These are phyloP conservation scores for Boulengeromyrus knoepffleri DNA, from an alignment of 2,113 vertebrate species.

Conservation along the genomic window DNA sequence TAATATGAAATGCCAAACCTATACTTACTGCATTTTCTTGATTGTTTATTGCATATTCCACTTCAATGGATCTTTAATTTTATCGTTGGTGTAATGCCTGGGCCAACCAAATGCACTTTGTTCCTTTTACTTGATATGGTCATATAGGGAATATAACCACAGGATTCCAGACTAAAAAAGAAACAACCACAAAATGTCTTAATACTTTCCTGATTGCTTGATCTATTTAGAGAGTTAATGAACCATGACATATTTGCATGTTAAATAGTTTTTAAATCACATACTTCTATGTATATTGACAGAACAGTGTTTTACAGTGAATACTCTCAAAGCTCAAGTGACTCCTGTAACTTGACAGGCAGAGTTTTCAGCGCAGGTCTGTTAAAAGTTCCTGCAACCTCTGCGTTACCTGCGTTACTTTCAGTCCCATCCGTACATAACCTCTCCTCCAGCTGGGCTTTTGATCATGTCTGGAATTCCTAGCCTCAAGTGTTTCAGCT, in stretches of 20 bases:
- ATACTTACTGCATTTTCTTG: background rate
- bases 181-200: background rate
- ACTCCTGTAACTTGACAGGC: background rate
- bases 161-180: background rate
- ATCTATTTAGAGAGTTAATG: background rate
- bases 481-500: conserved; percentile 20
- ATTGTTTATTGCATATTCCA: background rate
- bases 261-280: background rate
- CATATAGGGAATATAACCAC: background rate
- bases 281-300: background rate
- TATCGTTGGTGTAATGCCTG: background rate
- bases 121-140: background rate
- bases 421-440: background rate
- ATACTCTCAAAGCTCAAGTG: background rate
- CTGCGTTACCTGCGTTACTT: background rate
- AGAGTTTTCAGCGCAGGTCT: background rate
- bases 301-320: background rate
- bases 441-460: conserved; percentile 23
- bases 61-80: background rate
- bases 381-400: background rate
- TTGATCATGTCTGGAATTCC: conserved; percentile 25
- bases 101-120: background rate
- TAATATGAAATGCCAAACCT: background rate
- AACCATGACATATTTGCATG: background rate
- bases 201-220: background rate